phyloP scores from a whole-genome alignment of 30 jellyfish, hydroid and myxozoan species.

The Aurelia coerulea region DNA sequence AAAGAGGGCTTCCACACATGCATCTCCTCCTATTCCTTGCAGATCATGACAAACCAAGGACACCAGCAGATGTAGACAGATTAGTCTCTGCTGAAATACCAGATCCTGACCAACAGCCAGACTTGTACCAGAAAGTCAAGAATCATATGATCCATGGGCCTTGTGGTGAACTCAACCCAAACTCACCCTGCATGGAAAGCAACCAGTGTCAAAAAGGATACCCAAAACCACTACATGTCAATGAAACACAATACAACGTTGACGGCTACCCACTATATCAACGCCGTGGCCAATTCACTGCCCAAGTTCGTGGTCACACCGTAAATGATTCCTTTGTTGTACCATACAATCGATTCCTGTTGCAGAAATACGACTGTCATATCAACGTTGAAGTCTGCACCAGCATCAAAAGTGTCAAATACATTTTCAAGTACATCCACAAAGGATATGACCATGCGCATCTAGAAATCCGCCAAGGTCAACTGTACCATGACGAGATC shows the following conservation, averaged over 20 bases:
- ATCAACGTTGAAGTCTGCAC: constrained; percentile 75
- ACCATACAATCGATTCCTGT: constrained; percentile 61
- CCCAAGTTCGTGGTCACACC: background rate
- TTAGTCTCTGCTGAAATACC: constrained; percentile 17
- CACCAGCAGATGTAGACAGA: background rate
- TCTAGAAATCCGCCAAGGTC: constrained; percentile 33
- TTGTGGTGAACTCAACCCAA: background rate
- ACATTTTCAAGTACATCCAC: constrained; percentile 70
- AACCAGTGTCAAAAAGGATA: no score
- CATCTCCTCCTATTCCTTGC: background rate
- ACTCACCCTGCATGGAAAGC: no score
- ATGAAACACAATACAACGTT: constrained; percentile 10
- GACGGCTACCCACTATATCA: constrained; percentile 73
- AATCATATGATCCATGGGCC: background rate
- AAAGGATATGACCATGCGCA: constrained; percentile 73
- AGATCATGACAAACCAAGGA: background rate
- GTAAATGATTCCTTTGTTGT: constrained; percentile 60
- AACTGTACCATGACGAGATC: constrained; percentile 68
- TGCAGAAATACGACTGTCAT: constrained; percentile 60
- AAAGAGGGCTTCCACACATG: constrained; percentile 33
- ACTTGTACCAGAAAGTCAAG: background rate
- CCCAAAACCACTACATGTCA: background rate
- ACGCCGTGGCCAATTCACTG: constrained; percentile 51
- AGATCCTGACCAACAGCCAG: background rate
- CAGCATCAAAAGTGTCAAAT: constrained; percentile 55